Percentiles rank a stretch among this genome's conserved stretches.
phyloP scores from a whole-genome alignment of 2,888 invertebrate genomes.

The Troides helena region DNA sequence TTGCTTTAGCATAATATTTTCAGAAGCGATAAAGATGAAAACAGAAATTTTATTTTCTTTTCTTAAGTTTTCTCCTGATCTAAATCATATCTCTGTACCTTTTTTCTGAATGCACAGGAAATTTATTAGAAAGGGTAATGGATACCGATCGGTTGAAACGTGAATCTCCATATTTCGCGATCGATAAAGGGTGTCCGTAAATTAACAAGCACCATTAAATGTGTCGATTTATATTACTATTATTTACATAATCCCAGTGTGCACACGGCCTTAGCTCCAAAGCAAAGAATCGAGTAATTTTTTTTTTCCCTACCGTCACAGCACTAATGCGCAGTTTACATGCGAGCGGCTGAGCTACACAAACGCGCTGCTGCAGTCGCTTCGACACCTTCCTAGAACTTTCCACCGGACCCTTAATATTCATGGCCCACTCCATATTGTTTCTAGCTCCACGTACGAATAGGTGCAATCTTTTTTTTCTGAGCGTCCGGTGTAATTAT shows the following conservation, averaged over 20 bases:
- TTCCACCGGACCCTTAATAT: slow-evolving; percentile 22
- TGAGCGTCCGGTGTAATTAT: neutral
- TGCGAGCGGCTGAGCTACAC: slow-evolving; percentile 25
- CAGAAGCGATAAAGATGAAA: no score
- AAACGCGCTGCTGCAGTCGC: slow-evolving; percentile 12
- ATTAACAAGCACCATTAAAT: no score
- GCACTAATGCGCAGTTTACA: slow-evolving; percentile 34
- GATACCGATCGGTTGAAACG: no score
- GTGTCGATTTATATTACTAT: no score
- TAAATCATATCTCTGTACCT: no score
- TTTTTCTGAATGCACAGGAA: no score
- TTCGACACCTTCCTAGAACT: slow-evolving; percentile 33
- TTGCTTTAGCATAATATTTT: no score
- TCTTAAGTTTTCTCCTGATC: no score
- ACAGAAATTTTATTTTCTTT: no score
- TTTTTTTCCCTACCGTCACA: slow-evolving; percentile 8
- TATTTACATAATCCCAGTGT: neutral
- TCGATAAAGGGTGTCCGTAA: no score
- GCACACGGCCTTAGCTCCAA: slow-evolving; percentile 1
- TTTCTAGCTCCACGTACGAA: slow-evolving; percentile 3
- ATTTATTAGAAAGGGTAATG: no score
- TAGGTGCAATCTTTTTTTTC: neutral
- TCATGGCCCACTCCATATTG: slow-evolving; percentile 17
- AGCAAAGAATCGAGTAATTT: slow-evolving; percentile 1
- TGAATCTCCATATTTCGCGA: no score